These are phyloP conservation scores for Laupala kohalensis DNA, from an alignment of 1,140 invertebrate species.

Conservation along the genomic window DNA sequence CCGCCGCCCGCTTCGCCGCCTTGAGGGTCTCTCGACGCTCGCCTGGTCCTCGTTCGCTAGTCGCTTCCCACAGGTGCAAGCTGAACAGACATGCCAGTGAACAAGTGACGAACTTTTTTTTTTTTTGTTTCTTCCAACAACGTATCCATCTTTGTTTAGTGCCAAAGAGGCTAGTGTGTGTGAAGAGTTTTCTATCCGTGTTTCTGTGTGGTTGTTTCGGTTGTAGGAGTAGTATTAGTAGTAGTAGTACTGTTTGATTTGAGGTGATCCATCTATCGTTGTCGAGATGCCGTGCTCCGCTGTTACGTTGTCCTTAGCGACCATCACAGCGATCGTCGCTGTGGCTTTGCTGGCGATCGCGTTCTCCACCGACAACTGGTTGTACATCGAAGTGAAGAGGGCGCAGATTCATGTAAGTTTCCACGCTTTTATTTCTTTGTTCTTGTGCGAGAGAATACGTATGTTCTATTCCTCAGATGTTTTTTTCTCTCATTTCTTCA, in stretches of 20 bases:
- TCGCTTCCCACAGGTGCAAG: background rate
- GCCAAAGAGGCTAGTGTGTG: background rate
- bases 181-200: background rate
- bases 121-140: background rate
- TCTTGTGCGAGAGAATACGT: constrained; percentile 12
- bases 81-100: background rate
- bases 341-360: constrained; percentile 81
- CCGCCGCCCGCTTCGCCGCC: too few species aligned
- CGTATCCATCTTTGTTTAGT: background rate
- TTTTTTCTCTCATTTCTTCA: too few species aligned
- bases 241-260: background rate
- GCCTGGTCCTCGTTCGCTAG: background rate
- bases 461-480: too few species aligned
- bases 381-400: constrained; percentile 79
- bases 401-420: constrained; percentile 71
- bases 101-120: background rate
- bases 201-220: background rate
- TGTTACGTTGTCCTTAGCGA: constrained; percentile 83
- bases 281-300: constrained; percentile 78
- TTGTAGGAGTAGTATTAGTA: too few species aligned
- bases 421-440: background rate
- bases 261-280: background rate
- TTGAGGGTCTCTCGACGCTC: background rate
- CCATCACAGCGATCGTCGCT: constrained; percentile 83
- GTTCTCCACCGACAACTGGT: constrained; percentile 91